Base-by-base conservation (phyloP, 2,113 vertebrate genomes). In the Heloderma charlesbogerti region DNA sequence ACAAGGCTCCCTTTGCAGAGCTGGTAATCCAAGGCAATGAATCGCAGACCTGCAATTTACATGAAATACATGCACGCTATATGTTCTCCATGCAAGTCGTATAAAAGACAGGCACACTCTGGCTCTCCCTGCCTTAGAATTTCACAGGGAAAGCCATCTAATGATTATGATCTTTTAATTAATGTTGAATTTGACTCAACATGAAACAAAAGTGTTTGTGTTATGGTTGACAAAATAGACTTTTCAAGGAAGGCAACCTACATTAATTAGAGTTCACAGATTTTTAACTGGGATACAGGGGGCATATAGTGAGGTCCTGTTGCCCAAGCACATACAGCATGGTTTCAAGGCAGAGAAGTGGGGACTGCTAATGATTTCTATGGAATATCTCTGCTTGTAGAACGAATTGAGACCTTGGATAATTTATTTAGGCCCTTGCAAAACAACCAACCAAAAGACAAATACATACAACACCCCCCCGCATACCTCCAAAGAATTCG, bases 141-240 rank as follows among this genome's bases (percentile, higher is more conserved):
- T 96, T 93, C 84, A 15, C 4, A 71, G 94, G 95, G 94, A 94
- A 97, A 94, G 88, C 91, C 92, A 87, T 83, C 43, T 78, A 90
- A 88, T 91, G 95, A 97, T 97, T 97, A 96, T 88, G 94, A 97
- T 97, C 96, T 97, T 97, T 97, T 97, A 97, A 97, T 97, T 97
- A 97, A 95, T 2, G 18, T 93, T 89, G 85, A 89, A 27, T 78
- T 96, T 96, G 95, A 91, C 93, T 89, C 40, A 89, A 93, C 18
- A 0, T 83, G 92, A 94, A 95, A 96, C 71, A 95, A 95, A 94
- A 67, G 90, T 94, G 91, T 94, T 96, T 96, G 93, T 94, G 87
- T 89, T 60, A 84, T 13, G 22, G 1, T 67, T 91, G 77, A 37
- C 80, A 91, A 91, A 94, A 91, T 34, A 89, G 84, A 20, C 51